A percentile compares a stretch with the other conserved stretches of the same genome.
Evolutionary conservation across 2,113 vertebrate genomes (phyloP).

Genomic region (Egretta garzetta): DNA sequence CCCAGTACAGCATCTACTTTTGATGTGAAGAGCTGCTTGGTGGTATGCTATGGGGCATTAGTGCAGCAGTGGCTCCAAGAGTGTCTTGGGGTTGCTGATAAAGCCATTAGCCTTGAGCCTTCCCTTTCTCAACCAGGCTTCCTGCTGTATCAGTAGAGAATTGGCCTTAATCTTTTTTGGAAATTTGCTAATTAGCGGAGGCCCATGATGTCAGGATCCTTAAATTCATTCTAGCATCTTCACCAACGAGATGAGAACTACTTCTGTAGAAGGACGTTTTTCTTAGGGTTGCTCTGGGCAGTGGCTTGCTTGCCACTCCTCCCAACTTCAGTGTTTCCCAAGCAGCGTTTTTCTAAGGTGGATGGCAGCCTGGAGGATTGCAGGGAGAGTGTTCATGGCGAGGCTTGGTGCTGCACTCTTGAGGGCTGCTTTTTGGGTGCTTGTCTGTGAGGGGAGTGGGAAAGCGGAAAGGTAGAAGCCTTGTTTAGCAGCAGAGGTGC

Average conservation of each 20-base stretch:
- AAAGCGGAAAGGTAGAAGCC: not conserved
- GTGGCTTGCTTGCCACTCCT: not conserved
- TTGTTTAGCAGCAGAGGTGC: not conserved
- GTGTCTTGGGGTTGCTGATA: not conserved
- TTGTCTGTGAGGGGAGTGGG: not conserved
- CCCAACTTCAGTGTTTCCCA: not conserved
- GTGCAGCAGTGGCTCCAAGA: not conserved
- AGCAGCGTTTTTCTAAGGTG: not conserved
- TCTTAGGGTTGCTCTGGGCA: not conserved
- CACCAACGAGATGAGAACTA: accelerated
- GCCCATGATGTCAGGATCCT: not conserved
- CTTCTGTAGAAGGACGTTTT: not conserved
- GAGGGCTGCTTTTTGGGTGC: not conserved
- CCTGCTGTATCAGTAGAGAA: not conserved
- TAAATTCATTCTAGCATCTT: not conserved
- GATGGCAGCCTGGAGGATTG: not conserved
- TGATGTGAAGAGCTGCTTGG: not conserved
- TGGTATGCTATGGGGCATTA: not conserved
- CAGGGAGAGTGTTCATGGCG: not conserved
- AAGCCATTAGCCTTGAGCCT: not conserved
- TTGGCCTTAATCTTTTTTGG: not conserved
- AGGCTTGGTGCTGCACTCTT: not conserved
- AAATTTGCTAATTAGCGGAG: not conserved
- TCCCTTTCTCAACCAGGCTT: not conserved
- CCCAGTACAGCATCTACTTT: not conserved